Conservation (phyloP, 2,888 invertebrate genomes). For the Bibio marci region DNA sequence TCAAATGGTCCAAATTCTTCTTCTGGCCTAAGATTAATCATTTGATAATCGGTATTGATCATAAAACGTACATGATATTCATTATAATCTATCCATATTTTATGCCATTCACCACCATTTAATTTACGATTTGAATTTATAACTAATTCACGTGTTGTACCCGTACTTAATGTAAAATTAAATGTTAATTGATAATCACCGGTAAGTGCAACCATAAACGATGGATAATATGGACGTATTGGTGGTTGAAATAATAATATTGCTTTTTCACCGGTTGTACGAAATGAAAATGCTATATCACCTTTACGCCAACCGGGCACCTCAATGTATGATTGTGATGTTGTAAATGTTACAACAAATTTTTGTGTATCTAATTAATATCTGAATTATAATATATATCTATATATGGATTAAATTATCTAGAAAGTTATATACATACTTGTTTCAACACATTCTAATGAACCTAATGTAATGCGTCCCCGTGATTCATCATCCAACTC, state of each 20-base stretch:
- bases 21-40: conserved; percentile 68
- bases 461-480: conserved; percentile 75
- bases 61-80: conserved; percentile 84
- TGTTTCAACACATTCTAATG: conserved; percentile 85
- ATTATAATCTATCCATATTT: conserved; percentile 90
- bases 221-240: conserved; percentile 73
- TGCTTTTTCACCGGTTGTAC: conserved; percentile 80
- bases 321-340: conserved; percentile 80
- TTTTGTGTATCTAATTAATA: conserved; percentile 63
- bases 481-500: conserved; percentile 67
- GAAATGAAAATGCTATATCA: conserved; percentile 81
- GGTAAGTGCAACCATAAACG: conserved; percentile 80
- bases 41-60: conserved; percentile 78
- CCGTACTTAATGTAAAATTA: conserved; percentile 76
- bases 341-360: conserved; percentile 86
- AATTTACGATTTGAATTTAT: conserved; percentile 67
- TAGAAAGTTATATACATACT: conserved; percentile 43
- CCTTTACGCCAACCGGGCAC: conserved; percentile 88
- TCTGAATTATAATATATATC: too few species aligned
- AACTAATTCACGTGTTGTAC: conserved; percentile 61
- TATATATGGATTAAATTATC: too few species aligned
- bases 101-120: conserved; percentile 91
- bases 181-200: conserved; percentile 77
- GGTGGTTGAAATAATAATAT: conserved; percentile 83
- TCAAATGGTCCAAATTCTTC: conserved; percentile 86